Percentiles rank a stretch among this genome's conserved stretches.
These are phyloP conservation scores for Tiaroga cobitis DNA, from an alignment of 2,797 vertebrate genomes.

Conservation along the genomic window DNA sequence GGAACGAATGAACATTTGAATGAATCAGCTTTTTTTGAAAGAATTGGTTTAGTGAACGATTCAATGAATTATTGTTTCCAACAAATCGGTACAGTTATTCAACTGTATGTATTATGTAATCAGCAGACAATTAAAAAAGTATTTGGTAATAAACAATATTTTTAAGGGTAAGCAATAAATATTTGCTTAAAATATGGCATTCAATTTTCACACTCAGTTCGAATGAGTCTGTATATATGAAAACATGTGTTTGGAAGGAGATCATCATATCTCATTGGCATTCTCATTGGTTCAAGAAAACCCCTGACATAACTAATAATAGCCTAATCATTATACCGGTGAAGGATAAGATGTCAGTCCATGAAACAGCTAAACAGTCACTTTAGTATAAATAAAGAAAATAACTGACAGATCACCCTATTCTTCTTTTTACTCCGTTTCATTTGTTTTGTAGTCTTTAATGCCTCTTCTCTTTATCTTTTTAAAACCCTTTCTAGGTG, in stretches of 20 bases:
- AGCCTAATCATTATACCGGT: conserved; percentile 1
- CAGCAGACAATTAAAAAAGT: neutral
- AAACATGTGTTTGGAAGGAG: neutral
- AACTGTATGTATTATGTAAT: neutral
- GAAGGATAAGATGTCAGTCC: conserved; percentile 7
- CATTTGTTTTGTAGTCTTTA: conserved; percentile 40
- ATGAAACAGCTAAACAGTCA: conserved; percentile 1
- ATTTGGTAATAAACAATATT: neutral
- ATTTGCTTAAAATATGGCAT: neutral
- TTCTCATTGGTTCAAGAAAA: neutral
- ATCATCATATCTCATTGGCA: neutral
- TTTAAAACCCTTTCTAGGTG: conserved; percentile 34
- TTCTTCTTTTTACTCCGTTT: conserved; percentile 30
- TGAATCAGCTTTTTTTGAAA: neutral
- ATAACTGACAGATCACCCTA: conserved; percentile 16
- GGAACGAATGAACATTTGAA: neutral
- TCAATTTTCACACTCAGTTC: neutral
- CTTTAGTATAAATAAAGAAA: conserved; percentile 16
- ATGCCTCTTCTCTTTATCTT: conserved; percentile 26
- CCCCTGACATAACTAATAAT: conserved; percentile 4
- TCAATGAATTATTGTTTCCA: neutral
- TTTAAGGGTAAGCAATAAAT: neutral
- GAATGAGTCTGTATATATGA: neutral
- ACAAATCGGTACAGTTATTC: neutral
- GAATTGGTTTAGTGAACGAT: neutral